Percentiles rank a stretch among this genome's conserved stretches.
These are phyloP conservation scores for Polyommatus icarus DNA, from an alignment of 2,888 invertebrate genomes.

Conservation along the genomic window DNA sequence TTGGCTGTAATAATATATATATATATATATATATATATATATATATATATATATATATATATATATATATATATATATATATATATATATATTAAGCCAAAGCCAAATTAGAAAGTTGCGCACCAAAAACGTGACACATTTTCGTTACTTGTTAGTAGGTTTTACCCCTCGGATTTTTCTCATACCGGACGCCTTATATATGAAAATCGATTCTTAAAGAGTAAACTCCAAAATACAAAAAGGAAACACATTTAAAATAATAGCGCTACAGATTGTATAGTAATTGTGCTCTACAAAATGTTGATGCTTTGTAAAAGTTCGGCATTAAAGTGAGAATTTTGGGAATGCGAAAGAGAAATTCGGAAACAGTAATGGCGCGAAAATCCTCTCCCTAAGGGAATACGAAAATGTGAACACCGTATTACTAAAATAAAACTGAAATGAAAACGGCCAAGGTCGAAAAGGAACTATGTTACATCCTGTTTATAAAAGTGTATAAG, in stretches of 20 bases:
- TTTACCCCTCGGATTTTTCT: too few species aligned
- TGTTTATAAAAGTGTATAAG: not conserved
- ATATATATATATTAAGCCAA: too few species aligned
- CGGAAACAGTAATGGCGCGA: constrained; percentile 27
- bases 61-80: too few species aligned
- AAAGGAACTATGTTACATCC: not conserved
- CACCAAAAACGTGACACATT: too few species aligned
- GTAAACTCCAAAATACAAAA: too few species aligned
- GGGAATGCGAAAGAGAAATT: constrained; percentile 26
- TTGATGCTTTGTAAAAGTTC: constrained; percentile 9
- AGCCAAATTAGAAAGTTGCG: too few species aligned
- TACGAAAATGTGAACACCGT: constrained; percentile 19
- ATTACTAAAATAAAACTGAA: constrained; percentile 18
- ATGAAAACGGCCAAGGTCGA: constrained; percentile 12
- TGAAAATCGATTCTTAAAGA: too few species aligned
- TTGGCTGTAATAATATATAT: too few species aligned
- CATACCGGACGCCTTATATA: too few species aligned
- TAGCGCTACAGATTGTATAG: not conserved
- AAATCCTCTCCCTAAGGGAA: constrained; percentile 23
- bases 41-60: too few species aligned
- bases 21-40: too few species aligned
- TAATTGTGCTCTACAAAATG: constrained; percentile 5
- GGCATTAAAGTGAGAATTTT: constrained; percentile 17
- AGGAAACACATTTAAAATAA: not conserved
- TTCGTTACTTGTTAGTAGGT: too few species aligned